phyloP scores from a whole-genome alignment of 2,888 invertebrate species.

The Branchellion lobata region DNA sequence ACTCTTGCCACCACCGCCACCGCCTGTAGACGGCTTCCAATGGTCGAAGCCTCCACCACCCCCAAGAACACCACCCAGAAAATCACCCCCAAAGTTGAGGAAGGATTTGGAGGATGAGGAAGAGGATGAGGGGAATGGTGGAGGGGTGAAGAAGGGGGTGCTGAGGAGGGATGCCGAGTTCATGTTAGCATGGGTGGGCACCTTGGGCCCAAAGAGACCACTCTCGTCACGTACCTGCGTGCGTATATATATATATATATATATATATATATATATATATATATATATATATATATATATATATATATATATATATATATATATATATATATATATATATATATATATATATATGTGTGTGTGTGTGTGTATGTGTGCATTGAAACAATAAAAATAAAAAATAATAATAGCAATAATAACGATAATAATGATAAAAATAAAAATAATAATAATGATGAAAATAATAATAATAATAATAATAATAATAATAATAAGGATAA shows the following conservation, averaged over 20 bases:
- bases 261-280: too few species aligned
- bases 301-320: too few species aligned
- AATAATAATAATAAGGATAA: too few species aligned
- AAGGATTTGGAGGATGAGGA: constrained; percentile 11
- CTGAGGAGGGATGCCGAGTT: constrained; percentile 33
- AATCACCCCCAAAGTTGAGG: constrained; percentile 13
- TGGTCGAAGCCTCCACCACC: background rate
- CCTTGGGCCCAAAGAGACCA: constrained; percentile 38
- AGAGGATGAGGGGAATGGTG: constrained; percentile 38
- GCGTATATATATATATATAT: background rate
- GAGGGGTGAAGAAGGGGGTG: constrained; percentile 40
- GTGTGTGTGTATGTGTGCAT: background rate
- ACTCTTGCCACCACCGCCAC: too few species aligned
- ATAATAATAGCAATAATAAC: too few species aligned
- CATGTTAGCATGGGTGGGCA: constrained; percentile 19
- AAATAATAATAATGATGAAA: background rate
- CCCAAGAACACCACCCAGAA: background rate
- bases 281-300: too few species aligned
- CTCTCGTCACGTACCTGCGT: constrained; percentile 57
- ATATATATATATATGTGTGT: too few species aligned
- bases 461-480: background rate
- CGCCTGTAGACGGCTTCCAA: too few species aligned
- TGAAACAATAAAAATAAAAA: background rate
- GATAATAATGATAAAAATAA: background rate
- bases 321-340: too few species aligned